These are phyloP conservation scores for Gerris lacustris DNA, from an alignment of 2,888 invertebrate genomes.

Conservation along the genomic window DNA sequence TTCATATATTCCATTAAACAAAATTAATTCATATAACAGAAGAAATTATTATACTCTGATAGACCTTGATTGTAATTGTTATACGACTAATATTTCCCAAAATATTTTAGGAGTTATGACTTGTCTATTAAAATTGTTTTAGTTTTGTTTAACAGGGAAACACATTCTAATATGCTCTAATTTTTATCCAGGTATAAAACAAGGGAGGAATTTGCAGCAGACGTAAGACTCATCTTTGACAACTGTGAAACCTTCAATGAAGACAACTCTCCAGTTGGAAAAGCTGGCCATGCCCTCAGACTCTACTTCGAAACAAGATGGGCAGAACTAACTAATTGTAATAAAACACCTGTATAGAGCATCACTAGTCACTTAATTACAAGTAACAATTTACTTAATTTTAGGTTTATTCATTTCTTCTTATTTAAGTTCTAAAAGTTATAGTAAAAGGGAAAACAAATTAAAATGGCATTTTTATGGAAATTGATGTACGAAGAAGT, in stretches of 20 bases:
- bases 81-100: no score
- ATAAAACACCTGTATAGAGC: conserved; percentile 21
- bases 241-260: conserved; percentile 98
- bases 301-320: conserved; percentile 85
- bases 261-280: conserved; percentile 93
- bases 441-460: no score
- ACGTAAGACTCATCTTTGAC: conserved; percentile 87
- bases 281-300: conserved; percentile 86
- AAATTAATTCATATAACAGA: no score
- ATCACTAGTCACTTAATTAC: neutral
- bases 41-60: no score
- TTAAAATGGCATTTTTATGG: no score
- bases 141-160: no score
- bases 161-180: neutral
- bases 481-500: no score
- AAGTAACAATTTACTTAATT: neutral
- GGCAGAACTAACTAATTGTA: conserved; percentile 48
- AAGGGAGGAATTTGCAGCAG: conserved; percentile 81
- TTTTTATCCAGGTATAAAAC: conserved; percentile 66
- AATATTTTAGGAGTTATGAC: no score
- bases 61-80: no score
- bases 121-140: no score
- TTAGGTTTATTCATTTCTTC: neutral
- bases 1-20: no score
- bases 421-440: neutral